Evolutionary conservation across 2,888 invertebrate species (phyloP).

Genomic region (Drosophila kambysellisi): DNA sequence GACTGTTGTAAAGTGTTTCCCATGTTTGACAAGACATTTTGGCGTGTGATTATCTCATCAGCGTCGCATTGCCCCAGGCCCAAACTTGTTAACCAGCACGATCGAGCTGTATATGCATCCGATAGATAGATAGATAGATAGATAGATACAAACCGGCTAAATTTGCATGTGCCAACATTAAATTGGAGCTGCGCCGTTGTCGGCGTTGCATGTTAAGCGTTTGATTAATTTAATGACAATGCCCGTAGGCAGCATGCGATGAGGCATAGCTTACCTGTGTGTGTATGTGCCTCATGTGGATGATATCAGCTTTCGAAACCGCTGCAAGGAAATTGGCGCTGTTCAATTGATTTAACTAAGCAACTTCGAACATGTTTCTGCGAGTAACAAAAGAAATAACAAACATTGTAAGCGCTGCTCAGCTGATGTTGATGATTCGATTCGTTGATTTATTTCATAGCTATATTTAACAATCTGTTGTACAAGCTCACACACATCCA

Average conservation of each 20-base stretch:
- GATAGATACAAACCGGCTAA: constrained; percentile 39
- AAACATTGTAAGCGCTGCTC: constrained; percentile 1
- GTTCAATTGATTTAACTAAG: constrained; percentile 29
- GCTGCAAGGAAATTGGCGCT: constrained; percentile 16
- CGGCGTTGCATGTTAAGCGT: constrained; percentile 66
- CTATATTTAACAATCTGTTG: constrained; percentile 47
- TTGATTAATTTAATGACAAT: constrained; percentile 79
- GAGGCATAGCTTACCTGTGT: constrained; percentile 36
- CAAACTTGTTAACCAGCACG: constrained; percentile 46
- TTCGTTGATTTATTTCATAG: constrained; percentile 32
- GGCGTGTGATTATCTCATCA: constrained; percentile 76
- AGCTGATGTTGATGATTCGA: constrained; percentile 12
- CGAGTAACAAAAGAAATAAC: neutral
- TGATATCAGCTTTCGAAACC: constrained; percentile 37
- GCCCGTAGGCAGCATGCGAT: constrained; percentile 61
- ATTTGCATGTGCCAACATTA: constrained; percentile 77
- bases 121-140: constrained; percentile 37
- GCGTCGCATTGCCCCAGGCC: constrained; percentile 46
- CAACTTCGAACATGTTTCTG: constrained; percentile 16
- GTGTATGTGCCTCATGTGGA: constrained; percentile 13
- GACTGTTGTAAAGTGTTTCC: constrained; percentile 57
- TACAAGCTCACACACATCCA: neutral
- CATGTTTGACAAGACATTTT: constrained; percentile 69
- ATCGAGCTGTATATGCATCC: constrained; percentile 30
- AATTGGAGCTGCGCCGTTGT: constrained; percentile 64